Conservation (phyloP, 2,888 invertebrate species). For the Parelbella ahira region DNA sequence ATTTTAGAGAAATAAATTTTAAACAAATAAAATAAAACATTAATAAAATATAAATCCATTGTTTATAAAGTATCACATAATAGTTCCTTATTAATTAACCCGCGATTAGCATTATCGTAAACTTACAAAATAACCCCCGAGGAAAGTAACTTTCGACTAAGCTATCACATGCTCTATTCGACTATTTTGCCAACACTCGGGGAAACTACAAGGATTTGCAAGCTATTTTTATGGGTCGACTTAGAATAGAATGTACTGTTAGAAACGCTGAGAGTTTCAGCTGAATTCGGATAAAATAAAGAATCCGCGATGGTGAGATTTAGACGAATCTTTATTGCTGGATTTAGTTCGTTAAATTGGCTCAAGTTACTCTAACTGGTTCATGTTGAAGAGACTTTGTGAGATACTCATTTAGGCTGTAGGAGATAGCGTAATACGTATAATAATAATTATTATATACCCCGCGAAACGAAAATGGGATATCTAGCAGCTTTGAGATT, state of each 20-base stretch:
- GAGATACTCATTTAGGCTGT: too few relatives aligned
- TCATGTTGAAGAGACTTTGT: conserved; percentile 5
- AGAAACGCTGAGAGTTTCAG: conserved; percentile 11
- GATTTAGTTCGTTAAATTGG: conserved; percentile 21
- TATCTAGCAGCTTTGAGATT: too few relatives aligned
- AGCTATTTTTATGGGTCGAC: conserved; percentile 58
- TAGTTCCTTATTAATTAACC: too few relatives aligned
- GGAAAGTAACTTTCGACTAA: conserved; percentile 58
- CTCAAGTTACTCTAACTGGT: conserved; percentile 14
- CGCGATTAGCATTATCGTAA: conserved; percentile 14
- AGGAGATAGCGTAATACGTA: too few relatives aligned
- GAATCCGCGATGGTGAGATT: conserved; percentile 16
- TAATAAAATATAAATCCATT: too few relatives aligned
- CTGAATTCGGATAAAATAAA: conserved; percentile 22
- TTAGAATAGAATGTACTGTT: conserved; percentile 43
- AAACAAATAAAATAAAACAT: too few relatives aligned
- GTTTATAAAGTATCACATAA: too few relatives aligned
- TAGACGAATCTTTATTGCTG: conserved; percentile 19
- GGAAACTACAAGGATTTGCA: conserved; percentile 58
- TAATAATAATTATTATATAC: too few relatives aligned
- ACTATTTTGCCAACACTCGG: conserved; percentile 60
- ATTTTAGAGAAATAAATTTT: too few relatives aligned
- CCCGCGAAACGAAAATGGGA: too few relatives aligned
- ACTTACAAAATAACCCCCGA: conserved; percentile 39
- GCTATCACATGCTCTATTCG: conserved; percentile 61